Evolutionary conservation across 64 coral and sea anemone genomes (phyloP).

Genomic region (Catalaphyllia jardinei): DNA sequence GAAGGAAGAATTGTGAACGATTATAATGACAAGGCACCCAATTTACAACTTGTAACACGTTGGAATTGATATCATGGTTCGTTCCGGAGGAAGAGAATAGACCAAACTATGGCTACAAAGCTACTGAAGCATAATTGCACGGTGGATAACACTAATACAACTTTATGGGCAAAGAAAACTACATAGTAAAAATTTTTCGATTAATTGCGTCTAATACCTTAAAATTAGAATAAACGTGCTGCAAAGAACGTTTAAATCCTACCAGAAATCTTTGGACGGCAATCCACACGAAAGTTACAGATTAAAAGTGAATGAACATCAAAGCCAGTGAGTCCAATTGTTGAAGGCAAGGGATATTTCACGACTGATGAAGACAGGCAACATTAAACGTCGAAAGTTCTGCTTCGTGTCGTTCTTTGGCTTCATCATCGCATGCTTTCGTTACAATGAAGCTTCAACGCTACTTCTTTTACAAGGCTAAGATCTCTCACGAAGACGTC

Average conservation of each 20-base stretch:
- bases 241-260: neutral
- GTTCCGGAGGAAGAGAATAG: neutral
- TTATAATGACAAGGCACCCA: conserved; percentile 2
- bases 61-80: neutral
- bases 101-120: too few relatives aligned
- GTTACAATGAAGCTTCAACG: neutral
- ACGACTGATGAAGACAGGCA: neutral
- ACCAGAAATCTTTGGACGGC: conserved; percentile 24
- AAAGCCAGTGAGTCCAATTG: neutral
- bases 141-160: neutral
- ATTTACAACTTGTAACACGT: neutral
- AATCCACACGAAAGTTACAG: neutral
- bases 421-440: neutral
- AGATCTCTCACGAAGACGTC: neutral
- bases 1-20: neutral
- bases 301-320: conserved; percentile 1
- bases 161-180: neutral
- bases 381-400: neutral
- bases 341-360: neutral
- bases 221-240: neutral
- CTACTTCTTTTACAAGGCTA: neutral
- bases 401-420: conserved; percentile 23
- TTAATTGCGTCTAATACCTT: neutral
- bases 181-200: neutral
- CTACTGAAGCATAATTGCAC: neutral